These are phyloP conservation scores for Galaxea fascicularis DNA, from an alignment of 92 coral and sea anemone species.

Conservation along the genomic window DNA sequence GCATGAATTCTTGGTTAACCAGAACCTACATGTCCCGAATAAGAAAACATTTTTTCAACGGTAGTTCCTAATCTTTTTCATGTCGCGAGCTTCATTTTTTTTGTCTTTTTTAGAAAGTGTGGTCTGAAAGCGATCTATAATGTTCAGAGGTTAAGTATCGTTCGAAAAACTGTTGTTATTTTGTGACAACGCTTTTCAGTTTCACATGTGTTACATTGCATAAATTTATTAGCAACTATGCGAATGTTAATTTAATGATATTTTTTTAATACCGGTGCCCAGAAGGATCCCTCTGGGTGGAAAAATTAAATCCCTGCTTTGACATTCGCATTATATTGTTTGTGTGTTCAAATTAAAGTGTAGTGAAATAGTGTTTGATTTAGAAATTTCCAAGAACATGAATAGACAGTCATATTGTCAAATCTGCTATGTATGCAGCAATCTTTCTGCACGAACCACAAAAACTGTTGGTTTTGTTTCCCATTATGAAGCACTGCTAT, in stretches of 20 bases:
- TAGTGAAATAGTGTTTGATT: background rate
- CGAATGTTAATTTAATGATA: constrained; percentile 10
- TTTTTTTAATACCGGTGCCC: background rate
- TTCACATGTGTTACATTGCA: constrained; percentile 5
- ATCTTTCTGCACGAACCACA: background rate
- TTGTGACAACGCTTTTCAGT: background rate
- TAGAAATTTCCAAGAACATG: background rate
- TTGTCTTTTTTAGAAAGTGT: background rate
- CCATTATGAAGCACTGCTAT: background rate
- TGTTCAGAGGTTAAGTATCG: no score
- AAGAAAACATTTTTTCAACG: background rate
- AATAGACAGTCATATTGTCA: background rate
- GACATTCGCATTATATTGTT: background rate
- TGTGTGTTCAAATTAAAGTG: background rate
- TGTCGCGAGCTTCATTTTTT: background rate
- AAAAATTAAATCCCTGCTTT: background rate
- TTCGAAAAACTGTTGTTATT: background rate
- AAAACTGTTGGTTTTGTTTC: background rate
- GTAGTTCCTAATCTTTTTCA: constrained; percentile 4
- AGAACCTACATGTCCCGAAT: background rate
- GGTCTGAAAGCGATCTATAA: constrained; percentile 12
- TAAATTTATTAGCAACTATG: constrained; percentile 11
- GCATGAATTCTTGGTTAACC: constrained; percentile 11
- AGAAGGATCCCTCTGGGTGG: background rate
- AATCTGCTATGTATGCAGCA: background rate